A percentile compares a stretch with the other conserved stretches of the same genome.
Evolutionary conservation across 2,888 invertebrate genomes (phyloP).

Genomic region (Autographa gamma): DNA sequence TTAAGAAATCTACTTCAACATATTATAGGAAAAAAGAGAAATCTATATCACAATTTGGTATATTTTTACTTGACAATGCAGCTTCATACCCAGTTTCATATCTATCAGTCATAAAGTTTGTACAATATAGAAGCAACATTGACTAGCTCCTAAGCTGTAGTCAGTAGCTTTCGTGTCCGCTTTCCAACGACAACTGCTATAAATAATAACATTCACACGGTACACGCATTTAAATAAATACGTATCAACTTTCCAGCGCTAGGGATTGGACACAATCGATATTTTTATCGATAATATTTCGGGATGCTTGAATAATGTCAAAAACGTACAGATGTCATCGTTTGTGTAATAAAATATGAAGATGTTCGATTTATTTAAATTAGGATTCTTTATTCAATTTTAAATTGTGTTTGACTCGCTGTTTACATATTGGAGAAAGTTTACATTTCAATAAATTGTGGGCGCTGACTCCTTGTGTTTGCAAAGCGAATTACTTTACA

Average conservation of each 20-base stretch:
- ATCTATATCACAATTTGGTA: background rate
- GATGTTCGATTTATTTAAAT: constrained; percentile 6
- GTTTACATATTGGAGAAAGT: constrained; percentile 1
- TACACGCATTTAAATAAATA: constrained; percentile 73
- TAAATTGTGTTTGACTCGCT: background rate
- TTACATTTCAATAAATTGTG: background rate
- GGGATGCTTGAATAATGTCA: background rate
- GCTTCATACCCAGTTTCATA: background rate
- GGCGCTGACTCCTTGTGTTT: background rate
- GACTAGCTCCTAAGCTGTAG: constrained; percentile 30
- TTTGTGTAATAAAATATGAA: background rate
- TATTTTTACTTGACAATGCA: background rate
- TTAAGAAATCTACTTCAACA: background rate
- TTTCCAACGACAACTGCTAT: constrained; percentile 73
- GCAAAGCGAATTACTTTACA: background rate
- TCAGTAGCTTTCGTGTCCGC: constrained; percentile 65
- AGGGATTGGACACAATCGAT: constrained; percentile 30
- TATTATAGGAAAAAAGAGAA: background rate
- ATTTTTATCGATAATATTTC: constrained; percentile 11
- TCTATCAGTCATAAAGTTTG: constrained; percentile 26
- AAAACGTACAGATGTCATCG: background rate
- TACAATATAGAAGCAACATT: constrained; percentile 29
- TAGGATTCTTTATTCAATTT: background rate
- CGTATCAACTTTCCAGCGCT: constrained; percentile 72
- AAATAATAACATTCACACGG: constrained; percentile 81